Evolutionary conservation across 2,888 invertebrate species (phyloP).

Genomic region (Euclidia mi): DNA sequence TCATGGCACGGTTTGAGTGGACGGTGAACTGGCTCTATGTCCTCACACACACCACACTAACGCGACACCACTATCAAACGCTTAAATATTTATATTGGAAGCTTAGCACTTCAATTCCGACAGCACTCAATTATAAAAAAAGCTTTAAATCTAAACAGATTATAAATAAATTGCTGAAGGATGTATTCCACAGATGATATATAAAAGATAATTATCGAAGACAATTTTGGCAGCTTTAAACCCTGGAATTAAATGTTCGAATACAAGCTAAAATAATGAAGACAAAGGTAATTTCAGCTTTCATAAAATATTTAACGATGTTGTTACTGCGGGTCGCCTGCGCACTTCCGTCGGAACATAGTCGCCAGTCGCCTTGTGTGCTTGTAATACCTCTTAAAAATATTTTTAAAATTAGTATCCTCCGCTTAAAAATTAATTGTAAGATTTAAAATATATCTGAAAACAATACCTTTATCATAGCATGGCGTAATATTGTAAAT

Average conservation of each 20-base stretch:
- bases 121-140: constrained; percentile 17
- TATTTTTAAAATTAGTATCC: constrained; percentile 72
- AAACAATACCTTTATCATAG: constrained; percentile 67
- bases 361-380: constrained; percentile 83
- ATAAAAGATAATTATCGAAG: constrained; percentile 15
- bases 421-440: constrained; percentile 75
- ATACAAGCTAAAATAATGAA: constrained; percentile 29
- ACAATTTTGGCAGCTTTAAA: constrained; percentile 29
- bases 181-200: constrained; percentile 8
- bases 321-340: constrained; percentile 32
- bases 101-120: not conserved
- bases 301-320: constrained; percentile 50
- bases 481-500: constrained; percentile 79
- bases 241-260: constrained; percentile 21
- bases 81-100: too few species aligned
- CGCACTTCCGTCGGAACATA: constrained; percentile 54
- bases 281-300: constrained; percentile 37
- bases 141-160: constrained; percentile 14
- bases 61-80: constrained; percentile 9
- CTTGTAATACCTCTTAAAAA: constrained; percentile 81
- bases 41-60: constrained; percentile 20
- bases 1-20: constrained; percentile 86
- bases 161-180: constrained; percentile 1
- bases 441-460: constrained; percentile 72
- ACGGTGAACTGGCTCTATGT: constrained; percentile 74